These are phyloP conservation scores for Stramonita haemastoma DNA, from an alignment of 2,888 invertebrate species.

Conservation along the genomic window DNA sequence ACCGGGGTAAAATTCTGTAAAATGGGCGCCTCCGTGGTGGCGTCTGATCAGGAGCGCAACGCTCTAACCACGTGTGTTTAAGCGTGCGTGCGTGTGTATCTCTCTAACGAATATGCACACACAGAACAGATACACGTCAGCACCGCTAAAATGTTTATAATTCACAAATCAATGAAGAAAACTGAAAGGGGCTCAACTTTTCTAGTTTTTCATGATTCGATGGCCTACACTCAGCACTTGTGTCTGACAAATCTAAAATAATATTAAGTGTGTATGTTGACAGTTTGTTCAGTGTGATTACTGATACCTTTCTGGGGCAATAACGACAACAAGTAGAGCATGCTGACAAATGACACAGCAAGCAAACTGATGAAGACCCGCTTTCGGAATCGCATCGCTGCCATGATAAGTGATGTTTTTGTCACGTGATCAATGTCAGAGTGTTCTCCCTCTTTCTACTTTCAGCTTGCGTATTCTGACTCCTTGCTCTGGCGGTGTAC, in stretches of 20 bases:
- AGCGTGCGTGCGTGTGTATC: background rate
- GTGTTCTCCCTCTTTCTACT: conserved; percentile 20
- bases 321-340: conserved; percentile 46
- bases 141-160: background rate
- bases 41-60: no score
- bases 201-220: background rate
- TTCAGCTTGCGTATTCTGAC: no score
- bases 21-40: no score
- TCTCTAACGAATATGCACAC: background rate
- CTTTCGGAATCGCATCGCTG: conserved; percentile 42
- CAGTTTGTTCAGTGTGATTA: background rate
- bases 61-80: background rate
- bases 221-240: background rate
- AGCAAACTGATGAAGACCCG: conserved; percentile 41
- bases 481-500: no score
- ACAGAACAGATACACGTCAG: background rate
- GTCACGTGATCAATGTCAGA: background rate
- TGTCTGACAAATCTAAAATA: background rate
- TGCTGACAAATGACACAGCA: conserved; percentile 44
- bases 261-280: background rate
- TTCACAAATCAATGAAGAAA: background rate
- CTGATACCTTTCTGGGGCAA: conserved; percentile 47
- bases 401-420: conserved; percentile 40
- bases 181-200: background rate
- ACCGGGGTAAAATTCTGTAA: no score